These are phyloP conservation scores for Drosophila cardini DNA, from an alignment of 1,140 invertebrate genomes.

Conservation along the genomic window DNA sequence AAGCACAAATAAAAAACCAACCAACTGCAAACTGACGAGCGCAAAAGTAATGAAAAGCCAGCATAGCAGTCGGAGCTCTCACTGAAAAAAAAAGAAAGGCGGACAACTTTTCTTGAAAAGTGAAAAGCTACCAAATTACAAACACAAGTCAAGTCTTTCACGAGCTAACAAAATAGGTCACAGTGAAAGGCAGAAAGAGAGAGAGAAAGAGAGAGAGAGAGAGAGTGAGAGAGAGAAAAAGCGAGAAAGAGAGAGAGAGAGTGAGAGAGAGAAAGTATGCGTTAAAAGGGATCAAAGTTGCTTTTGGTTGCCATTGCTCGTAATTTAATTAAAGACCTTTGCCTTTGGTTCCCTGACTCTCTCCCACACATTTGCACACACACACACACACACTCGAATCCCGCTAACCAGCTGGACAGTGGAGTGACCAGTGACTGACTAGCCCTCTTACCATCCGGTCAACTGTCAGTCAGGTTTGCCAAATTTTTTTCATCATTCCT, in stretches of 20 bases:
- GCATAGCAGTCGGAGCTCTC: slow-evolving; percentile 43
- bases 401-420: slow-evolving; percentile 49
- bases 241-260: slow-evolving; percentile 1
- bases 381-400: slow-evolving; percentile 13
- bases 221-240: background rate
- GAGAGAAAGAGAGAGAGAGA: background rate
- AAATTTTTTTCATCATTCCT: slow-evolving; percentile 40
- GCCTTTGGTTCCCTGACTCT: slow-evolving; percentile 43
- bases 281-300: slow-evolving; percentile 79
- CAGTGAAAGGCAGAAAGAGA: background rate
- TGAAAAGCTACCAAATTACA: slow-evolving; percentile 73
- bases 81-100: slow-evolving; percentile 19
- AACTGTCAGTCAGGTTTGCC: slow-evolving; percentile 22
- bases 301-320: slow-evolving; percentile 62
- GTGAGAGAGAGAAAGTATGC: slow-evolving; percentile 24
- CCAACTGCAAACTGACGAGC: slow-evolving; percentile 57
- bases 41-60: slow-evolving; percentile 76
- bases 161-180: slow-evolving; percentile 27
- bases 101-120: slow-evolving; percentile 57
- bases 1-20: slow-evolving; percentile 40
- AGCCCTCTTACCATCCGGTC: slow-evolving; percentile 29
- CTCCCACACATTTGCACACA: slow-evolving; percentile 8
- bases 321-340: slow-evolving; percentile 82
- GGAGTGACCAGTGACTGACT: slow-evolving; percentile 21
- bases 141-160: slow-evolving; percentile 73